Evolutionary conservation across 2,113 vertebrate species (phyloP).

Genomic region (Accipiter virgatus): DNA sequence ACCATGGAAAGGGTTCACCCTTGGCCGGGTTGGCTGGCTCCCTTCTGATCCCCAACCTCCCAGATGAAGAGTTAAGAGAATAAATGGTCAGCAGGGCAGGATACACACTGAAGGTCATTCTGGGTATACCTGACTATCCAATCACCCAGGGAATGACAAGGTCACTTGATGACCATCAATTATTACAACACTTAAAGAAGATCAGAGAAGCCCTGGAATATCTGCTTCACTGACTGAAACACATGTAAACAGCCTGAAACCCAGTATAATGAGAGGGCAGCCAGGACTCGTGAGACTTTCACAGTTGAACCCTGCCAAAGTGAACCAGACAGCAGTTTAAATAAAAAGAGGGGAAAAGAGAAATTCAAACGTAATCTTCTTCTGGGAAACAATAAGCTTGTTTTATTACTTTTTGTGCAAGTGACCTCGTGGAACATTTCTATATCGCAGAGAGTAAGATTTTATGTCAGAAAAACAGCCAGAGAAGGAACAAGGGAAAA

Average conservation of each 20-base stretch:
- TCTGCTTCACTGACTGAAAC: not conserved
- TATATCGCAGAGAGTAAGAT: not conserved
- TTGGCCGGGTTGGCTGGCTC: not conserved
- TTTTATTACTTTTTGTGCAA: not conserved
- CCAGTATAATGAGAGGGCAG: not conserved
- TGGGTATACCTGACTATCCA: not conserved
- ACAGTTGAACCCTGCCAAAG: not conserved
- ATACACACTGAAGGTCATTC: not conserved
- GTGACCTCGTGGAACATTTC: not conserved
- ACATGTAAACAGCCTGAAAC: not conserved
- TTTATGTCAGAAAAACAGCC: not conserved
- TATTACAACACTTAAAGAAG: not conserved
- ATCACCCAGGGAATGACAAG: not conserved
- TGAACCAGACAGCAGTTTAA: not conserved
- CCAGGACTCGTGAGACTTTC: not conserved
- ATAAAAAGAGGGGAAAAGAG: not conserved
- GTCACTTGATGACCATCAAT: not conserved
- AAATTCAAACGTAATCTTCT: not conserved
- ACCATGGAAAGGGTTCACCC: not conserved
- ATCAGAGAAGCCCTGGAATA: not conserved
- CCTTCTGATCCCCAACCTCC: not conserved
- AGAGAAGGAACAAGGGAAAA: not conserved
- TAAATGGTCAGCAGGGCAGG: not conserved
- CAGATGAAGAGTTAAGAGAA: not conserved
- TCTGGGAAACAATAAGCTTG: slow-evolving; percentile 35